A percentile compares a stretch with the other conserved stretches of the same genome.
Conservation (phyloP, 2,113 vertebrate species). For the Microcebus jonahi region DNA sequence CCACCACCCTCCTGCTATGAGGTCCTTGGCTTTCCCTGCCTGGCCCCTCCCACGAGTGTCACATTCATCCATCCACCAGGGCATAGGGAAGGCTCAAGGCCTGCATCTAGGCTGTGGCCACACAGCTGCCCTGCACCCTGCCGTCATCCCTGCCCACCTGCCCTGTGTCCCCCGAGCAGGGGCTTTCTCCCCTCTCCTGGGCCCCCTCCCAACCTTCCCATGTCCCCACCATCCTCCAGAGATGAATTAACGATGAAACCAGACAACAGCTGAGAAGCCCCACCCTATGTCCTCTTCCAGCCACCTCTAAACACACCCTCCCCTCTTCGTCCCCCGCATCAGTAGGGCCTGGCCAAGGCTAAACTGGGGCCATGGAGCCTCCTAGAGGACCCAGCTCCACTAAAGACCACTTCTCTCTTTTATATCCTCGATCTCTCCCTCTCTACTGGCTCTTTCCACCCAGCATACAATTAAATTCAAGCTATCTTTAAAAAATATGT, state of each 20-base stretch:
- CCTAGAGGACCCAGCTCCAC: not conserved
- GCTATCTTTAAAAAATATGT: not conserved
- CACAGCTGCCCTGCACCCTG: rapidly evolving
- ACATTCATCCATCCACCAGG: not conserved
- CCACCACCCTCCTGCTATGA: not conserved
- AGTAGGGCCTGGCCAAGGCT: not conserved
- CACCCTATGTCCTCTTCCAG: not conserved
- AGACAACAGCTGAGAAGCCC: not conserved
- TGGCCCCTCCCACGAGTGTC: not conserved
- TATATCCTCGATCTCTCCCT: not conserved
- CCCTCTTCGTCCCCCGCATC: not conserved
- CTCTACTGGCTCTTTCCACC: not conserved
- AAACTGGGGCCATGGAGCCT: not conserved
- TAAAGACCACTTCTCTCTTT: not conserved
- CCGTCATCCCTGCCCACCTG: not conserved
- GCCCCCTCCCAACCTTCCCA: too few species aligned
- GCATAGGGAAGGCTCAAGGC: not conserved
- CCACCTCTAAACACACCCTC: not conserved
- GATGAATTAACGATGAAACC: not conserved
- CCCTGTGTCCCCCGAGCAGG: too few species aligned
- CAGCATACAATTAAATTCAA: not conserved
- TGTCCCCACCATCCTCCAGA: not conserved
- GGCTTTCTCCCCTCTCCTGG: not conserved
- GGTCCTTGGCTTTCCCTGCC: not conserved
- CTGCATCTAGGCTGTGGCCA: not conserved